Evolutionary conservation across 1,140 invertebrate species (phyloP).

Genomic region (Danaus plexippus): DNA sequence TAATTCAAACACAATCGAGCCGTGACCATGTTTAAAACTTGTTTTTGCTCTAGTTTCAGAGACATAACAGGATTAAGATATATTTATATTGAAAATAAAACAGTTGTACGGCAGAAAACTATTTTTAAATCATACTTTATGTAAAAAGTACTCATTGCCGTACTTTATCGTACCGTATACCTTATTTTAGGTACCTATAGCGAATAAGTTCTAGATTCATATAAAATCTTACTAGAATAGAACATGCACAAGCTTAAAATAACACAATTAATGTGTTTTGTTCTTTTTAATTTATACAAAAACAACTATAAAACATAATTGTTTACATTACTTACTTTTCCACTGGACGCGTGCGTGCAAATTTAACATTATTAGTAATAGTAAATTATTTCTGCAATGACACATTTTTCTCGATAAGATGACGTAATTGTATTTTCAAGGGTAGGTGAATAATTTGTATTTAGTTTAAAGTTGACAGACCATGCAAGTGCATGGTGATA

Average conservation of each 20-base stretch:
- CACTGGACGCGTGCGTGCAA: not conserved
- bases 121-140: no score
- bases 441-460: slow-evolving; percentile 37
- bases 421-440: slow-evolving; percentile 25
- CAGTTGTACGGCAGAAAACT: no score
- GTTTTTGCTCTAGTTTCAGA: slow-evolving; percentile 1
- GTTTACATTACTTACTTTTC: not conserved
- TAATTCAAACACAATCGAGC: no score
- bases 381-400: slow-evolving; percentile 9
- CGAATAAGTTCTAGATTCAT: no score
- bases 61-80: no score
- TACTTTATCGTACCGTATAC: no score
- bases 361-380: not conserved
- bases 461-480: slow-evolving; percentile 21
- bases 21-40: not conserved
- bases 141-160: no score
- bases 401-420: slow-evolving; percentile 14
- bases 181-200: no score
- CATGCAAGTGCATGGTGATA: slow-evolving; percentile 21
- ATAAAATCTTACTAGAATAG: no score
- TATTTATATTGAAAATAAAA: no score
- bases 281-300: not conserved
- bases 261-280: no score
- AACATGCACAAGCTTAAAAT: no score
- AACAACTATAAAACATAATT: not conserved